phyloP scores from a whole-genome alignment of 2,113 vertebrate species.

The Drymodes brunneopygia region DNA sequence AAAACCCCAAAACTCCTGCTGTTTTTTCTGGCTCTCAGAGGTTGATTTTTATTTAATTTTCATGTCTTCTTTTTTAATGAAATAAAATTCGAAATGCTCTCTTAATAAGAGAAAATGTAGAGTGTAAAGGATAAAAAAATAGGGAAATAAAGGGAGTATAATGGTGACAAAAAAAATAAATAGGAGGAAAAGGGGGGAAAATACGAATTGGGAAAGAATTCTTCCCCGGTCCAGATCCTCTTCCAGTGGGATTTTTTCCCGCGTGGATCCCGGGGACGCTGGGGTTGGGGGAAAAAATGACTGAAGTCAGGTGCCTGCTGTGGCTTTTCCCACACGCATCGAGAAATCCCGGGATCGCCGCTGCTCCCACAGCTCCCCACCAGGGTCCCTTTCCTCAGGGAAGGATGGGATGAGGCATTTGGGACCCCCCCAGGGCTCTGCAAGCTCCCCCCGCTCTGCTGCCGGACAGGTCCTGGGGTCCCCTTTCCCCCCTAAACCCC shows the following conservation, averaged over 20 bases:
- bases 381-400: not conserved
- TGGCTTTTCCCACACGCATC: accelerated
- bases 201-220: accelerated
- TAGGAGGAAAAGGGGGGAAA: accelerated
- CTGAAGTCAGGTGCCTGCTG: not conserved
- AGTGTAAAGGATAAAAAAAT: not conserved
- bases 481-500: accelerated
- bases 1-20: not conserved
- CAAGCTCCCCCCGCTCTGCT: accelerated
- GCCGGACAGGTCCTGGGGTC: not conserved
- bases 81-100: not conserved
- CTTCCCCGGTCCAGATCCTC: accelerated
- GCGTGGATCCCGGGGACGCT: accelerated
- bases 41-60: not conserved
- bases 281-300: not conserved
- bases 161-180: not conserved
- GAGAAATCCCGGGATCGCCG: not conserved
- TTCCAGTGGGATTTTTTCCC: not conserved
- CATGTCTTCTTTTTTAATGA: too few species aligned
- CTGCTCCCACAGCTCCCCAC: not conserved
- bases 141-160: not conserved
- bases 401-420: accelerated
- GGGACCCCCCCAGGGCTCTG: not conserved
- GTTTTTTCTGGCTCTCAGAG: not conserved
- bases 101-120: not conserved